These are phyloP conservation scores for Acanthurus lineatus DNA, from an alignment of 2,797 vertebrate genomes.

Conservation along the genomic window DNA sequence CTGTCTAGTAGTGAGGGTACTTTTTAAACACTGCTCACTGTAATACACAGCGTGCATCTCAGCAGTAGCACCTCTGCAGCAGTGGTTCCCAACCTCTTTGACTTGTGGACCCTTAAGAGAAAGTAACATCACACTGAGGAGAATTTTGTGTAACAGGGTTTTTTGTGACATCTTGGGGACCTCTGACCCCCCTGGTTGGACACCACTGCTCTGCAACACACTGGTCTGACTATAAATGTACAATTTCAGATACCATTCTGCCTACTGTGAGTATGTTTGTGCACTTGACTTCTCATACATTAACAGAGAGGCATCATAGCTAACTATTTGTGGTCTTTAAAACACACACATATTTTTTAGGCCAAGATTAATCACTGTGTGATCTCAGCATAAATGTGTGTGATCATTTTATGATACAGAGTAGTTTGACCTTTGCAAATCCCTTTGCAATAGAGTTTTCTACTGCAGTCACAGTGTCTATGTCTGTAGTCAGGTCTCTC, in stretches of 20 bases:
- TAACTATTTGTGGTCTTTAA: neutral
- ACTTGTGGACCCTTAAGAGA: neutral
- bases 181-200: neutral
- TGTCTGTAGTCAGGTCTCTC: constrained; percentile 59
- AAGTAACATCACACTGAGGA: neutral
- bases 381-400: constrained; percentile 33
- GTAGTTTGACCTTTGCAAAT: constrained; percentile 39
- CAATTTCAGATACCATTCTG: constrained; percentile 9
- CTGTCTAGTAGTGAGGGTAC: neutral
- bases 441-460: constrained; percentile 44
- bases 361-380: constrained; percentile 36
- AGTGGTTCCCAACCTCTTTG: constrained; percentile 14
- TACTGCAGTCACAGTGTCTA: constrained; percentile 66
- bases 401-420: constrained; percentile 39
- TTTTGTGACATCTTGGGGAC: neutral
- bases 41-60: neutral
- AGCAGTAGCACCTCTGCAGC: constrained; percentile 3
- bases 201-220: constrained; percentile 16
- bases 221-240: constrained; percentile 16
- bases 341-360: constrained; percentile 12
- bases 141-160: neutral
- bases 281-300: neutral
- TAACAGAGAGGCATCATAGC: neutral
- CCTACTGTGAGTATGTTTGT: neutral
- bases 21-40: constrained; percentile 22